Evolutionary conservation across 2,888 invertebrate species (phyloP).

Genomic region (Pammene fasciana): DNA sequence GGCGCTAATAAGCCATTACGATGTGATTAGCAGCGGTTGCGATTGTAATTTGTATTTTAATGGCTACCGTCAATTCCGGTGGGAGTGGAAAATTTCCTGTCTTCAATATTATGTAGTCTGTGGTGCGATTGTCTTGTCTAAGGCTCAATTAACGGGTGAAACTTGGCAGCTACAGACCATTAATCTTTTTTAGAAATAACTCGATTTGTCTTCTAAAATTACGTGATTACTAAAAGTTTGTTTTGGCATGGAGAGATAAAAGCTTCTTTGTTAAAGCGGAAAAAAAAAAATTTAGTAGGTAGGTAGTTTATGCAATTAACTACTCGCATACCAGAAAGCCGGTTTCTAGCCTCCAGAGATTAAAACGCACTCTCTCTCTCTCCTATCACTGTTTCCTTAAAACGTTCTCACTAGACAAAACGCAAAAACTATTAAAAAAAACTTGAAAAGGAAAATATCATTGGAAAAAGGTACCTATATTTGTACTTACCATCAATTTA

Average conservation of each 20-base stretch:
- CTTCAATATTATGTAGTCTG: constrained; percentile 19
- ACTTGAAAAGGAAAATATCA: no score
- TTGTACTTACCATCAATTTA: background rate
- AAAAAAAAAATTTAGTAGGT: constrained; percentile 4
- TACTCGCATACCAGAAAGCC: constrained; percentile 30
- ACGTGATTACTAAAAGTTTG: background rate
- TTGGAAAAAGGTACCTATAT: background rate
- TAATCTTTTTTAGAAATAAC: constrained; percentile 34
- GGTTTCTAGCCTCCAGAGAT: constrained; percentile 28
- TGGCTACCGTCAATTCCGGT: constrained; percentile 15
- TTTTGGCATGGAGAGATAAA: background rate
- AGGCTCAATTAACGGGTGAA: constrained; percentile 16
- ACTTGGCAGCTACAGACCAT: constrained; percentile 34
- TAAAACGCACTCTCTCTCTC: constrained; percentile 39
- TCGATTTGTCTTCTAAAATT: constrained; percentile 29
- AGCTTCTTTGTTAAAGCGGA: background rate
- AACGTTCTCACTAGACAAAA: constrained; percentile 4
- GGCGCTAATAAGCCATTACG: constrained; percentile 49
- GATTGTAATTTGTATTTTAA: constrained; percentile 35
- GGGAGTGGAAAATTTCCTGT: constrained; percentile 32
- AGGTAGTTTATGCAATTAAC: constrained; percentile 16
- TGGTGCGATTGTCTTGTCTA: constrained; percentile 31
- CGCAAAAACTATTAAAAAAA: background rate
- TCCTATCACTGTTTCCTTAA: constrained; percentile 27
- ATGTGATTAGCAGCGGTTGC: constrained; percentile 40